A percentile compares a stretch with the other conserved stretches of the same genome.
Evolutionary conservation across 2,888 invertebrate species (phyloP).

Genomic region (Criorhina ranunculi): DNA sequence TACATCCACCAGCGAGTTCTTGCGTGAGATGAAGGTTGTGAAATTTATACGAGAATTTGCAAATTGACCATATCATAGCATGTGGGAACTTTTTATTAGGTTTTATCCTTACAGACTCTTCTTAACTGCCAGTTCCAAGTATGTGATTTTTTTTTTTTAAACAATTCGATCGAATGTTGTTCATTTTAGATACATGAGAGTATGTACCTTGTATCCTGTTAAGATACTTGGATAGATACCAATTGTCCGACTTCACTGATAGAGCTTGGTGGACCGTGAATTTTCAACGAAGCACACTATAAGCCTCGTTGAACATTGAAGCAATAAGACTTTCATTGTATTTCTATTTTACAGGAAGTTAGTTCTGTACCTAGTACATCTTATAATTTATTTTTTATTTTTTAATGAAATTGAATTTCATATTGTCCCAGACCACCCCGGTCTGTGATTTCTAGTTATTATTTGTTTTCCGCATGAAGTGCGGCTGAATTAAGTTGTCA

Average conservation of each 20-base stretch:
- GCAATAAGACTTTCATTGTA: slow-evolving; percentile 5
- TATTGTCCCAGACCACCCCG: neutral
- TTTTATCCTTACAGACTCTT: neutral
- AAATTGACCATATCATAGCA: slow-evolving; percentile 21
- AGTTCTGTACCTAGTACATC: neutral
- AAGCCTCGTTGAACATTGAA: slow-evolving; percentile 21
- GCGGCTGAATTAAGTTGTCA: neutral
- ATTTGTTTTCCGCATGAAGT: neutral
- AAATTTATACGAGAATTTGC: slow-evolving; percentile 34
- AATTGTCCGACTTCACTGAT: slow-evolving; percentile 21
- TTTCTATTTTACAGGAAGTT: slow-evolving; percentile 4
- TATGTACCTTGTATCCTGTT: neutral
- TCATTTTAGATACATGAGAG: too few species aligned
- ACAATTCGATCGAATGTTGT: slow-evolving; percentile 6
- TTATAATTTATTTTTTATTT: neutral
- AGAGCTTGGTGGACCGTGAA: slow-evolving; percentile 10
- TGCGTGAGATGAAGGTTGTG: neutral
- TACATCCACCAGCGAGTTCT: neutral
- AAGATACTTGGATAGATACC: neutral
- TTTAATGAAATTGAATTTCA: slow-evolving; percentile 34
- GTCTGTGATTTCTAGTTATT: neutral
- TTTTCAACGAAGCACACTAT: slow-evolving; percentile 13
- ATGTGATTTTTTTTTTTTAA: slow-evolving; percentile 1
- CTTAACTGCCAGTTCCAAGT: neutral
- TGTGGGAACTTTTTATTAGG: slow-evolving; percentile 19